A percentile compares a stretch with the other conserved stretches of the same genome.
Evolutionary conservation across 2,113 vertebrate genomes (phyloP).

Genomic region (Mystacornis crossleyi): DNA sequence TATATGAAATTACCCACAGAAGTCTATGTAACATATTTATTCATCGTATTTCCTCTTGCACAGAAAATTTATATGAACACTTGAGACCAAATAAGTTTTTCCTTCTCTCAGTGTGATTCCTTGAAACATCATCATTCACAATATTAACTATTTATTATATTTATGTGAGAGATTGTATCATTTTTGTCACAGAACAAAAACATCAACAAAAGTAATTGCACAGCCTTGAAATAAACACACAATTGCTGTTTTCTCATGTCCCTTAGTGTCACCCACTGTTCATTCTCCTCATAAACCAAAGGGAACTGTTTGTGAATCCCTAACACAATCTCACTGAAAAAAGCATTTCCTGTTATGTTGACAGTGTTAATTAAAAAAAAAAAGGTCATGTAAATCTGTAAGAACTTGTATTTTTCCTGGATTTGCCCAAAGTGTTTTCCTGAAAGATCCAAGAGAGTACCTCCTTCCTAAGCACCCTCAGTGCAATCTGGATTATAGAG

Average conservation of each 20-base stretch:
- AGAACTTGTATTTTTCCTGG: neutral
- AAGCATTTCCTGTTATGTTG: neutral
- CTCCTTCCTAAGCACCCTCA: neutral
- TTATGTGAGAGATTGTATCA: neutral
- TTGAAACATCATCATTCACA: neutral
- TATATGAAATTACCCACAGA: neutral
- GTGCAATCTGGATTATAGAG: neutral
- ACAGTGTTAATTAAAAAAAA: neutral
- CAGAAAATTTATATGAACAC: neutral
- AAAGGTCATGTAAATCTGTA: neutral
- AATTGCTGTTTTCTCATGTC: neutral
- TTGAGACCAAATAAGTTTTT: neutral
- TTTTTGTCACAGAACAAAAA: conserved; percentile 6
- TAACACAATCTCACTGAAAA: neutral
- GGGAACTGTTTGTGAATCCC: neutral
- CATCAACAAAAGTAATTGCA: neutral
- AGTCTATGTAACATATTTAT: neutral
- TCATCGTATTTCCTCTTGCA: neutral
- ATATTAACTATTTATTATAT: neutral
- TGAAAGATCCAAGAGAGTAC: neutral
- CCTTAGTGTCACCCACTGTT: neutral
- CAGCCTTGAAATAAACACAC: neutral
- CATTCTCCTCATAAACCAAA: neutral
- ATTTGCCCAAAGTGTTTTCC: neutral
- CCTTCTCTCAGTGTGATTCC: neutral